These are phyloP conservation scores for Oryzias sinensis DNA, from an alignment of 2,797 vertebrate species.

Conservation along the genomic window DNA sequence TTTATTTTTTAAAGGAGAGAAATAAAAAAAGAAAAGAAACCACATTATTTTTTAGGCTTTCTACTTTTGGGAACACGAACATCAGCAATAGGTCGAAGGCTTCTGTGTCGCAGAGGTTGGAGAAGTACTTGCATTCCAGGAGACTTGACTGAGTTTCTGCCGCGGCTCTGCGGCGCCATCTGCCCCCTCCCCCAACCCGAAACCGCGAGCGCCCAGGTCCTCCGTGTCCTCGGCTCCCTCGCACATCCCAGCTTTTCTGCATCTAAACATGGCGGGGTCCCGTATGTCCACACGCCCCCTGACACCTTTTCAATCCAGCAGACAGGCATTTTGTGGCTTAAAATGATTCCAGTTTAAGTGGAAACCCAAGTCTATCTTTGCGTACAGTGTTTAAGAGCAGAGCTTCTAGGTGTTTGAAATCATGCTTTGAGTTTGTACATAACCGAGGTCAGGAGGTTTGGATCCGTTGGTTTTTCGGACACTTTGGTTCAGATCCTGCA, in stretches of 20 bases:
- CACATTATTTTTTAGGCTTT: slow-evolving; percentile 6
- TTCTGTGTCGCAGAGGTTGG: slow-evolving; percentile 21
- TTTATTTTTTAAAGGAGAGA: neutral
- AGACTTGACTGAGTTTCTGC: slow-evolving; percentile 37
- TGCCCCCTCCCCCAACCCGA: slow-evolving; percentile 14
- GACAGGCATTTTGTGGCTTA: slow-evolving; percentile 23
- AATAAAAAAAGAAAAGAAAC: neutral
- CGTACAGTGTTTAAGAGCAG: slow-evolving; percentile 19
- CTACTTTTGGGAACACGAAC: slow-evolving; percentile 8
- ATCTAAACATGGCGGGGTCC: slow-evolving; percentile 25
- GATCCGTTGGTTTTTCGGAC: slow-evolving; percentile 20
- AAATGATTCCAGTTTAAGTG: slow-evolving; percentile 45
- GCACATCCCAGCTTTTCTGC: slow-evolving; percentile 36
- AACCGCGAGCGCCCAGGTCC: slow-evolving; percentile 24
- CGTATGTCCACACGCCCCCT: slow-evolving; percentile 32
- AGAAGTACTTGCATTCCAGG: slow-evolving; percentile 47
- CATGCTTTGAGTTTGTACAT: slow-evolving; percentile 14
- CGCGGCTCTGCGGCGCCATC: slow-evolving; percentile 45
- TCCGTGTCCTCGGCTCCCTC: slow-evolving; percentile 22
- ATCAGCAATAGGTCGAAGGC: slow-evolving; percentile 14
- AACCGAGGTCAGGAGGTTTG: slow-evolving; percentile 12
- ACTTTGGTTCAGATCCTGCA: neutral
- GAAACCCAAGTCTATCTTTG: slow-evolving; percentile 47
- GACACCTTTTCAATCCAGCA: slow-evolving; percentile 10
- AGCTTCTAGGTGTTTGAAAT: slow-evolving; percentile 17